Evolutionary conservation across 2,797 vertebrate genomes (phyloP).

Genomic region (Jordanella pulchra): DNA sequence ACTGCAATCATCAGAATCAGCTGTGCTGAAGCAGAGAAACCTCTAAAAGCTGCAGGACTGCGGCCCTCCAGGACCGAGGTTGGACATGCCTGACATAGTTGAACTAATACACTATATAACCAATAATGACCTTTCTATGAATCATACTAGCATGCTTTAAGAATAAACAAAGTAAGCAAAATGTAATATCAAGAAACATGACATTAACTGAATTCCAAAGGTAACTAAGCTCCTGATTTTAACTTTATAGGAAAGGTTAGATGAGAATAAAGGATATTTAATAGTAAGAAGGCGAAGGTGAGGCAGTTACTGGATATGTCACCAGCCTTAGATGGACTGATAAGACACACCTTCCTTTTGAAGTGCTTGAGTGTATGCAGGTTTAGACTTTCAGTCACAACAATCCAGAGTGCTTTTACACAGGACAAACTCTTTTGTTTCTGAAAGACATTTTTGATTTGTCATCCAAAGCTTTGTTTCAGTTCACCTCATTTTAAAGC

Average conservation of each 20-base stretch:
- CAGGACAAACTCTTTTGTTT: not conserved
- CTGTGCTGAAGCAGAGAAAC: too few species aligned
- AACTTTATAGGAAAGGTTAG: not conserved
- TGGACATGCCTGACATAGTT: too few species aligned
- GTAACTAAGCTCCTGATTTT: not conserved
- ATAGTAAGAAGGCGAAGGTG: not conserved
- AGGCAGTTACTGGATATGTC: not conserved
- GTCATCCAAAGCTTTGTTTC: not conserved
- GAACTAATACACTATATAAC: not conserved
- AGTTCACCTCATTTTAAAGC: not conserved
- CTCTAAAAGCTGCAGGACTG: too few species aligned
- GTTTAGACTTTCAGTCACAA: not conserved
- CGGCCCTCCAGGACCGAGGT: too few species aligned
- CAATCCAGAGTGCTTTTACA: not conserved
- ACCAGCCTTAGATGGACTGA: not conserved
- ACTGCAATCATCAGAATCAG: too few species aligned
- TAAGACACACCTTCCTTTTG: conserved; percentile 1
- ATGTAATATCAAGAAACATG: not conserved
- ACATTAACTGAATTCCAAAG: not conserved
- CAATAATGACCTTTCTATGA: not conserved
- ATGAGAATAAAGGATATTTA: not conserved
- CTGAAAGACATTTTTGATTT: not conserved
- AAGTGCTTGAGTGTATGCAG: not conserved
- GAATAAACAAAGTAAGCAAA: not conserved
- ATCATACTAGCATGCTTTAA: not conserved